Base-by-base conservation (phyloP, 1,140 invertebrate genomes). In the Drosophila novamexicana region DNA sequence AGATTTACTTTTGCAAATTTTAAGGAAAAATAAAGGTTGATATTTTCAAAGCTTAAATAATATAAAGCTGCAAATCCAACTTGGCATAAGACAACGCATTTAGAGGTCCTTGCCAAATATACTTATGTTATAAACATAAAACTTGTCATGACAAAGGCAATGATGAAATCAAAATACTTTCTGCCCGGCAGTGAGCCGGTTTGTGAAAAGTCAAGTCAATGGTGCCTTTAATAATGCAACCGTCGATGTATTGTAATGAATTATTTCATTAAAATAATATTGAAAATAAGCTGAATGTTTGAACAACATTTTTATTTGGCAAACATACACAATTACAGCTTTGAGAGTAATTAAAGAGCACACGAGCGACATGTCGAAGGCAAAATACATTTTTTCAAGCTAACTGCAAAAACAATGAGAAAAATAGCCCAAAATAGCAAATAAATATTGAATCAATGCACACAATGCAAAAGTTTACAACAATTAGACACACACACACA, bases 251-350 rank as follows among this genome's bases (percentile, higher is more conserved):
- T 77, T 77, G 47, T 53, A 68, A 81, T 81, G 70, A 81, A 86
- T 75, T 86, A 79, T 82, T 74, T 85, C 77, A 62, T 66, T 76
- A 45, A 79, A 86, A 70, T 81, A 86, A 78, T 85, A 85, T 85
- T 85, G 57, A 66, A 72, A 53, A 59, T 49, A 56, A 72, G 52
- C 39, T 42, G 9, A 52, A 42, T 39, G 10, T 52, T 66, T 52
- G 54, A 61, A 61, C 50, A 68, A 59, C 34, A 44, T 57, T 61
- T 47, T 47, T 75, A 53, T 75, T 70, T 69, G 36, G 6, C 45
- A 71, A 64, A 65, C 36, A 54, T n/a, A 70, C 59, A 64, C 58
- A 59, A 53, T 39, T 44, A 67, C 47, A 65, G 36, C 34, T 61
- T 36, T 58, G 39, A 29, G 59, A 59, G 67, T 75, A 75, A 75